Conservation (phyloP, 2,113 vertebrate genomes). For the Dendropsophus ebraccatus region DNA sequence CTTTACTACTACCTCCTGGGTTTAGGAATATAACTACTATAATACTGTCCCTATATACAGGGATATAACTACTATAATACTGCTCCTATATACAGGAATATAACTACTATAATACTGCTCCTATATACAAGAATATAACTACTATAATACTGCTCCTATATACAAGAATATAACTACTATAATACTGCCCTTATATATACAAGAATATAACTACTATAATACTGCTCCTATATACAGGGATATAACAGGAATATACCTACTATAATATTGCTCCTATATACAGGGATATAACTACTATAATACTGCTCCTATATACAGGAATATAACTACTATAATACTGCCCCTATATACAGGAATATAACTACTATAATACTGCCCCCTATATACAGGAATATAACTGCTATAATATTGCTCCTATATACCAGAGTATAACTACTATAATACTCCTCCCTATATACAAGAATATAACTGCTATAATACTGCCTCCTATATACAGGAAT, state of each 20-base stretch:
- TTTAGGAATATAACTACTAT: background rate
- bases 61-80: background rate
- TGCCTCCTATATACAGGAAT: background rate
- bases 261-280: background rate
- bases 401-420: background rate
- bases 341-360: background rate
- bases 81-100: background rate
- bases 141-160: background rate
- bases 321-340: background rate
- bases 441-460: constrained; percentile 1
- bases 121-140: no score
- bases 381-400: background rate
- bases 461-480: constrained; percentile 23
- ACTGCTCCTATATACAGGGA: background rate
- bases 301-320: background rate
- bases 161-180: background rate
- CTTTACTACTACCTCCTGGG: background rate
- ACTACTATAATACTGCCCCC: background rate
- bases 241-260: background rate
- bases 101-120: background rate
- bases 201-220: background rate
- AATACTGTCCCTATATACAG: background rate
- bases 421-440: constrained; percentile 15
- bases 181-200: background rate
- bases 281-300: no score